Evolutionary conservation across 2,888 invertebrate species (phyloP).

Genomic region (Campoplex capitator): DNA sequence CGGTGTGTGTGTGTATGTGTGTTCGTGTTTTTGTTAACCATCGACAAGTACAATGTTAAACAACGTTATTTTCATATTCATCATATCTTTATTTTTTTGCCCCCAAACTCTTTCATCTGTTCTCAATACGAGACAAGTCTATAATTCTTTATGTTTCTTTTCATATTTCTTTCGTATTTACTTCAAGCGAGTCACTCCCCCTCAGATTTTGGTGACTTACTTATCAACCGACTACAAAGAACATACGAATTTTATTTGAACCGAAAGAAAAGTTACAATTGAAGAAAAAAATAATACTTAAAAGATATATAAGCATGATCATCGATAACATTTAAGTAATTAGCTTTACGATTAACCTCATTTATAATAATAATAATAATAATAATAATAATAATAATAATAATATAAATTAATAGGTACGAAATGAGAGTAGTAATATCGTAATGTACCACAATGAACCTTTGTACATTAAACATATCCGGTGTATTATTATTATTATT

Average conservation of each 20-base stretch:
- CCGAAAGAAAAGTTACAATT: slow-evolving; percentile 17
- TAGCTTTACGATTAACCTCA: slow-evolving; percentile 73
- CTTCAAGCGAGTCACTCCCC: slow-evolving; percentile 66
- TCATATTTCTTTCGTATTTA: slow-evolving; percentile 17
- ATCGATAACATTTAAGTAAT: slow-evolving; percentile 75
- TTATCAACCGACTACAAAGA: slow-evolving; percentile 34
- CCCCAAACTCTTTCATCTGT: slow-evolving; percentile 15
- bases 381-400: slow-evolving; percentile 61
- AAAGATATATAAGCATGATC: slow-evolving; percentile 71
- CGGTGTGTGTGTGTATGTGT: slow-evolving; percentile 73
- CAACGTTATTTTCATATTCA: slow-evolving; percentile 51
- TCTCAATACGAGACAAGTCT: slow-evolving; percentile 24
- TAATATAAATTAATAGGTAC: slow-evolving; percentile 67
- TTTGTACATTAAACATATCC: slow-evolving; percentile 77
- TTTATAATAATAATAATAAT: slow-evolving; percentile 68
- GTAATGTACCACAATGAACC: slow-evolving; percentile 80
- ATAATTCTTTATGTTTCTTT: slow-evolving; percentile 18
- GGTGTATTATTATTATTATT: slow-evolving; percentile 53
- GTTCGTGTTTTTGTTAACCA: slow-evolving; percentile 45
- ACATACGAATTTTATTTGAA: slow-evolving; percentile 30
- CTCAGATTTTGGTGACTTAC: slow-evolving; percentile 47
- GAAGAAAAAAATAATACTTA: slow-evolving; percentile 1
- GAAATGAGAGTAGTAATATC: slow-evolving; percentile 62
- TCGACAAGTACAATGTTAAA: slow-evolving; percentile 58
- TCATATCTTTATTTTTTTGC: slow-evolving; percentile 2